These are phyloP conservation scores for Stenurella melanura DNA, from an alignment of 2,888 invertebrate species.

Conservation along the genomic window DNA sequence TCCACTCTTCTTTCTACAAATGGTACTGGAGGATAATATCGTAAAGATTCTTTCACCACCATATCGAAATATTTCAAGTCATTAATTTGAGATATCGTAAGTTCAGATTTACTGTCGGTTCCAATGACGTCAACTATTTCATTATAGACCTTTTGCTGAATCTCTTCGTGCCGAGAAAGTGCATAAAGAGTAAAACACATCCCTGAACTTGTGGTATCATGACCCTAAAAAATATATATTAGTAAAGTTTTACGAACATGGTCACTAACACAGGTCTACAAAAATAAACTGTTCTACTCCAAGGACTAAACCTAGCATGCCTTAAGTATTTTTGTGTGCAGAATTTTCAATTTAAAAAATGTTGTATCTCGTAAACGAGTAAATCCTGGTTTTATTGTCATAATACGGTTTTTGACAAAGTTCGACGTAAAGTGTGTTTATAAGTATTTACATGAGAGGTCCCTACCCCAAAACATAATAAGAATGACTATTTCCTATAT, in stretches of 20 bases:
- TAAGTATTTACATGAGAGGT: no score
- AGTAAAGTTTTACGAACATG: background rate
- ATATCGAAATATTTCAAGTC: slow-evolving; percentile 75
- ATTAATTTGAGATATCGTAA: slow-evolving; percentile 64
- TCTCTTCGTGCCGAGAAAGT: slow-evolving; percentile 73
- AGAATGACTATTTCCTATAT: no score
- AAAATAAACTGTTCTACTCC: no score
- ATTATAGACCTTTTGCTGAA: slow-evolving; percentile 70
- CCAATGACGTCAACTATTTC: slow-evolving; percentile 64
- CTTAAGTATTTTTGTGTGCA: no score
- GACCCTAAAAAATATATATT: slow-evolving; percentile 69
- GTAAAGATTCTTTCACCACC: slow-evolving; percentile 77
- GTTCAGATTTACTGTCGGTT: slow-evolving; percentile 56
- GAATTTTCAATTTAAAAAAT: no score
- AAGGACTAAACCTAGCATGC: no score
- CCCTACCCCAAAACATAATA: no score
- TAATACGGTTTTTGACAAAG: no score
- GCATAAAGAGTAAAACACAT: slow-evolving; percentile 75
- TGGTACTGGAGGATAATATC: slow-evolving; percentile 76
- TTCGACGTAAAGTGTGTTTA: no score
- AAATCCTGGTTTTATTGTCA: no score
- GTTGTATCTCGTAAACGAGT: no score
- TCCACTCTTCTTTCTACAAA: slow-evolving; percentile 72
- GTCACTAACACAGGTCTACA: no score
- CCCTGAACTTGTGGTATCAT: slow-evolving; percentile 76